Evolutionary conservation across 37 sponge, comb jelly and placozoan genomes (phyloP), one percentile per base, ranked within the genome.

Genomic region (Hexactinellida sp.): DNA sequence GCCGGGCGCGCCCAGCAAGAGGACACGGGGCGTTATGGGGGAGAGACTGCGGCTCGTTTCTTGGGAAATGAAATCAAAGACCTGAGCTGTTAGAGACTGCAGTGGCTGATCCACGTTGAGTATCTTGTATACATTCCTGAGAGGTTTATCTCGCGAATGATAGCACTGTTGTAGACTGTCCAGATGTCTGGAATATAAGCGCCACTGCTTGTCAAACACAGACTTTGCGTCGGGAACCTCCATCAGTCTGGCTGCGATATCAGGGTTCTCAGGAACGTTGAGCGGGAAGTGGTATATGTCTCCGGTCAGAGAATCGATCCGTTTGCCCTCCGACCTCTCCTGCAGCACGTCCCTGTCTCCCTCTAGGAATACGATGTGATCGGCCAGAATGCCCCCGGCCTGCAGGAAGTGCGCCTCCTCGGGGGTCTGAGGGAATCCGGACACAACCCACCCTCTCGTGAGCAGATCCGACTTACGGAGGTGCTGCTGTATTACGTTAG

Each of bases 71-170:
- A 54, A 83, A 38, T 83, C 19, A 30, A 88, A 83, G 54, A 83
- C 94, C 85, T 95, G 92, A 37, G 89, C 55, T 28, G 83, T 38
- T 32, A 97, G 84, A 84, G 94, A 95, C 37, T 38, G 55, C 0
- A 92, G 84, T 10, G 99, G 99, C 84, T 97, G 99, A 83, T 97
- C 99, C 37, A 93, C 90, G 76, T 92, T 89, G 76, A 94, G 90
- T 39, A 28, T 71, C 63, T 88, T 89, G 41, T 82, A 83, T 1
- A 86, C 38, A 30, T 54, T 52, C 24, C 34, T 10, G 3, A 63
- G 30, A 25, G 76, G 76, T 25, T n/a, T 10, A 10, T 63, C 76
- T n/a, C 76, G 21, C 3, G 34, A 63, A n/a, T 63, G 10, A 85
- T 92, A 92, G 84, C 91, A 92, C 19, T 54, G 37, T 37, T 89